Percentiles rank a stretch among this genome's conserved stretches.
Evolutionary conservation across 2,888 invertebrate genomes (phyloP).

Genomic region (Sabellastarte sp.): DNA sequence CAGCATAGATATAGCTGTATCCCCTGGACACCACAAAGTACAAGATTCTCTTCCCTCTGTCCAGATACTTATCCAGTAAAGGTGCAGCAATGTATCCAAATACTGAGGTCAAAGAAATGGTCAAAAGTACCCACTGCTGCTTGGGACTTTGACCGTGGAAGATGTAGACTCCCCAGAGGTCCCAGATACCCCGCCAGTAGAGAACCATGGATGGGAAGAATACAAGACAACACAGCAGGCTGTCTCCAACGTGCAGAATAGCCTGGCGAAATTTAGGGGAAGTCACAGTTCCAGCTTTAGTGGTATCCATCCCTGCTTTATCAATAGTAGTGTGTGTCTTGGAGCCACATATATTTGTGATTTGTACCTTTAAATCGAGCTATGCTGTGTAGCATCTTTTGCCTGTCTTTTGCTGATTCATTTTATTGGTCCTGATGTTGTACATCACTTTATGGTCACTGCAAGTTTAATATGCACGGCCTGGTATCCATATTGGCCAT

Average conservation of each 20-base stretch:
- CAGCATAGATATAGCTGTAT: slow-evolving; percentile 13
- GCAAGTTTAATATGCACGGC: no score
- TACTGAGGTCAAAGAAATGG: not conserved
- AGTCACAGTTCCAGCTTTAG: no score
- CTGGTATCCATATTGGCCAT: no score
- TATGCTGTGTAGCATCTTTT: no score
- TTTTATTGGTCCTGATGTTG: no score
- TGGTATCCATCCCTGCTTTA: no score
- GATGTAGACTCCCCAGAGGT: slow-evolving; percentile 18
- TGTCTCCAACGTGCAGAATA: slow-evolving; percentile 11
- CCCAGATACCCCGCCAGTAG: slow-evolving; percentile 29
- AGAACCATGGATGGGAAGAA: slow-evolving; percentile 21
- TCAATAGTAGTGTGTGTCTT: no score
- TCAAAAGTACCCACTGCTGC: not conserved
- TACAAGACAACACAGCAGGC: slow-evolving; percentile 11
- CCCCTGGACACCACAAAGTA: not conserved
- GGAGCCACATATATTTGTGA: no score
- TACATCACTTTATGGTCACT: no score
- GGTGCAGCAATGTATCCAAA: not conserved
- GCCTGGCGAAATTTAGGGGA: no score
- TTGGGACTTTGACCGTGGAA: not conserved
- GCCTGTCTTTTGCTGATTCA: no score
- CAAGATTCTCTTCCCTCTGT: not conserved
- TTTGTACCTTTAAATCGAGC: no score
- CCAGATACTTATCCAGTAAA: not conserved